A percentile compares a stretch with the other conserved stretches of the same genome.
These are phyloP conservation scores for Drosophila chauvacae DNA, from an alignment of 1,140 invertebrate genomes.

Conservation along the genomic window DNA sequence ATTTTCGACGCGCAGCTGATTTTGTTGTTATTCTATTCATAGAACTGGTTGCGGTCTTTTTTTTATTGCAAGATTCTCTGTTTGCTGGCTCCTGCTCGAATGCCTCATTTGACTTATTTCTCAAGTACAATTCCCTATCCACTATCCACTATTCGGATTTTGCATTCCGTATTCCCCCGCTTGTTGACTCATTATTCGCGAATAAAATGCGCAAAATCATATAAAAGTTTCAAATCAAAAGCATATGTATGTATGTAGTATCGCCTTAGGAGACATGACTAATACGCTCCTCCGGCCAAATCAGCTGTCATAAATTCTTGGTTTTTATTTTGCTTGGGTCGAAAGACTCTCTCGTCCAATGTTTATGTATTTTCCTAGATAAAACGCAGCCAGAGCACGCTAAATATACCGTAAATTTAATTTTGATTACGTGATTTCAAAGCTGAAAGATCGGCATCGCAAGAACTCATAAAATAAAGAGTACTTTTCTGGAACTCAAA, in stretches of 20 bases:
- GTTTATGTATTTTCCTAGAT: slow-evolving; percentile 45
- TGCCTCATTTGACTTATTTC: slow-evolving; percentile 54
- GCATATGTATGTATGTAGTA: slow-evolving; percentile 43
- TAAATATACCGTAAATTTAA: slow-evolving; percentile 42
- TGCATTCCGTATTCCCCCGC: slow-evolving; percentile 24
- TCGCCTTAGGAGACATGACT: slow-evolving; percentile 57
- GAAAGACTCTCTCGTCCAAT: slow-evolving; percentile 42
- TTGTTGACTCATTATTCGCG: slow-evolving; percentile 47
- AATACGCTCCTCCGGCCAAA: slow-evolving; percentile 40
- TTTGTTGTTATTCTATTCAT: slow-evolving; percentile 76
- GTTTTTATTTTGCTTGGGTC: slow-evolving; percentile 60
- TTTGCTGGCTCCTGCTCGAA: slow-evolving; percentile 35
- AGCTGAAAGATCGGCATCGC: not conserved
- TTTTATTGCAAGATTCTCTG: slow-evolving; percentile 3
- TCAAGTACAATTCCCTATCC: slow-evolving; percentile 32
- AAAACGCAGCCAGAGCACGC: slow-evolving; percentile 29
- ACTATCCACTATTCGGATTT: not conserved
- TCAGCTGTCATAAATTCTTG: slow-evolving; percentile 63
- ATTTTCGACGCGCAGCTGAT: slow-evolving; percentile 78
- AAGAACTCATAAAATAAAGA: slow-evolving; percentile 1
- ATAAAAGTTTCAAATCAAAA: slow-evolving; percentile 51
- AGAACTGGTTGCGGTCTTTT: slow-evolving; percentile 40
- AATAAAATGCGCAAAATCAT: slow-evolving; percentile 16
- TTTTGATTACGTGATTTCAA: slow-evolving; percentile 44
- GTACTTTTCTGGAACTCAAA: not conserved